Base-by-base conservation (phyloP, 2,888 invertebrate genomes). In the Exephanes ischioxanthus region DNA sequence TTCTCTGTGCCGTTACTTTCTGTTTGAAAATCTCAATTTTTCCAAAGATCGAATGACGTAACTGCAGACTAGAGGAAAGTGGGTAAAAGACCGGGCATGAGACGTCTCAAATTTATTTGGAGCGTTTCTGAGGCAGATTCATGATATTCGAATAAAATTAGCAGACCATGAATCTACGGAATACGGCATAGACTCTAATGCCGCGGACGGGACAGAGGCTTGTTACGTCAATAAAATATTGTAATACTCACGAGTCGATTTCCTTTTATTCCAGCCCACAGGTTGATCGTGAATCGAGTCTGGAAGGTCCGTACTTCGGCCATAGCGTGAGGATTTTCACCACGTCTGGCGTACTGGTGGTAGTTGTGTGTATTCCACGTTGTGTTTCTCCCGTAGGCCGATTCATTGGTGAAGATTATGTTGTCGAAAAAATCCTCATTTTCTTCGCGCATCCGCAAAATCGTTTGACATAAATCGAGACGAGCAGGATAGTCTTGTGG, bases 241-340 rank as follows among this genome's bases (percentile, higher is more conserved):
- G 0, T 1, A 63, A 30, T 63, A 63, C 63, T 63, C 16, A 63
- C 63, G 1, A 63, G 63, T 3, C 30, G 22, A 30, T 33, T 16
- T 1, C 63, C 33, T 4, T 63, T 63, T 16, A 63, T 33, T 63
- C 63, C 63, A 30, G 63, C 63, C 63, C 63, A 33, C 30, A 61
- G 61, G 26, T 61, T 61, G 26, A 61, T 22, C 4, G 61, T 14
- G 26, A 30, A 61, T 0, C 61, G 19, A 0, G 41, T 41, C 41
- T 41, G 41, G 11, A 41, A 41, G 2, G 22, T 58, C 19, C 58
- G 58, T 58, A 11, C 26, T 22, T 58, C 26, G 11, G 19, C 58
- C 2, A 58, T 22, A 0, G 58, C 58, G 2, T 0, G 58, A 0
- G 58, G 58, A 58, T 58, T 58, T 58, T 58, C 58, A 58, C 58